Percentiles rank a stretch among this genome's conserved stretches.
Evolutionary conservation across 1,140 invertebrate genomes (phyloP).

Genomic region (Hermatobates lingyangjiaoensis): DNA sequence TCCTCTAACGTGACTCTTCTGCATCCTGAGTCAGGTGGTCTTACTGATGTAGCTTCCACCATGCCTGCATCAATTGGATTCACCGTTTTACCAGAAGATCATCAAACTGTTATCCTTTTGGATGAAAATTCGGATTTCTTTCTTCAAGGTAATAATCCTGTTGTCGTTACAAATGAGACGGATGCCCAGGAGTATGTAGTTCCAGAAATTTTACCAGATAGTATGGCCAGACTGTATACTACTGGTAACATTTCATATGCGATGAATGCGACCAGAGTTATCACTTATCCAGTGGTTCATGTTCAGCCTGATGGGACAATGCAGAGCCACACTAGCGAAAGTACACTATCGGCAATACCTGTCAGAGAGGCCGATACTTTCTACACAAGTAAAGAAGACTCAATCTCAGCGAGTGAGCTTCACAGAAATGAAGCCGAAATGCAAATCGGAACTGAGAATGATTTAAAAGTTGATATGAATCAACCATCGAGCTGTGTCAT

Average conservation of each 20-base stretch:
- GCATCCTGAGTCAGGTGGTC: constrained; percentile 15
- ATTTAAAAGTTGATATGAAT: too few species aligned
- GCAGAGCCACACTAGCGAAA: not conserved
- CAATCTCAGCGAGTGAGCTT: not conserved
- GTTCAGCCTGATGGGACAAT: not conserved
- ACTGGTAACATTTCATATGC: not conserved
- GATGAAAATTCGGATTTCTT: constrained; percentile 15
- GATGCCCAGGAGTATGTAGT: constrained; percentile 16
- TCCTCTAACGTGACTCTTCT: constrained; percentile 8
- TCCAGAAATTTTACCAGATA: constrained; percentile 15
- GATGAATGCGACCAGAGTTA: not conserved
- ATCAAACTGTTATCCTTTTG: constrained; percentile 16
- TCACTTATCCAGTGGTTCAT: not conserved
- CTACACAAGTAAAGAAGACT: not conserved
- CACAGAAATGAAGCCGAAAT: not conserved
- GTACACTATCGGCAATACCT: not conserved
- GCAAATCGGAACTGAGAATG: not conserved
- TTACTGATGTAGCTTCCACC: constrained; percentile 13
- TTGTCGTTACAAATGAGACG: constrained; percentile 7
- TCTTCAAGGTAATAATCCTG: constrained; percentile 13
- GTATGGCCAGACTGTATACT: not conserved
- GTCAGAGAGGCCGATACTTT: not conserved
- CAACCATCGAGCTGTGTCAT: too few species aligned
- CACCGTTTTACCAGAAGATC: constrained; percentile 7
- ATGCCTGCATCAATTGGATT: constrained; percentile 14